Evolutionary conservation across 2,888 invertebrate species (phyloP), one percentile per base, ranked within the genome.

Genomic region (Drosophila barbarae): DNA sequence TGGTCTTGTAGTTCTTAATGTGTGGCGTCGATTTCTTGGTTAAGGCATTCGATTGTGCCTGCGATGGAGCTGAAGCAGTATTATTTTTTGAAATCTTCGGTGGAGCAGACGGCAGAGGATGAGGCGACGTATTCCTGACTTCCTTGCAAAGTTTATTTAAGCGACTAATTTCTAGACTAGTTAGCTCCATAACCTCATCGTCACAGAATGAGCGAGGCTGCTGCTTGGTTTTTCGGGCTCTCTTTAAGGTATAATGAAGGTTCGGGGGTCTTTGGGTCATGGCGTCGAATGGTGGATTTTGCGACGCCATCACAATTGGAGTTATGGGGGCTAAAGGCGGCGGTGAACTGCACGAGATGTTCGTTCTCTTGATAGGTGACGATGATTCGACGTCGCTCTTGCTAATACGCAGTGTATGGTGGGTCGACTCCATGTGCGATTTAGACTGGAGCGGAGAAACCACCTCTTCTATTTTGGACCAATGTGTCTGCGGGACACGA

Each of bases 241-340:
- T 87, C 21, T 84, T 87, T 18, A 89, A 54, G 0, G 88, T 89
- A 59, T 88, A 84, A 1, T 86, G 80, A 34, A 89, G 72, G 80
- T 89, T 89, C 71, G 86, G 64, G 3, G 89, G 87, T 58, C 88
- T 88, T 69, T 84, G 86, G 5, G 86, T 86, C 41, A 84, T 83
- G 8, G 32, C 53, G 35, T 76, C 69, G 36, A 70, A 59, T 3
- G 71, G 23, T 2, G 34, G 13, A 44, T 21, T 34, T 2, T 15
- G 6, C 6, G 50, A 12, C 9, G 36, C 26, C 44, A 53, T 34
- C n/a, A 44, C 47, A 1, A 21, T 44, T 26, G 47, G 54, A 7
- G 71, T 66, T 13, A 77, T 77, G 18, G 76, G 73, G 21, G 76
- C 71, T 36, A 77, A 30, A 2, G 76, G 77, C 13, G 77, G 76